Conservation (phyloP, 2,888 invertebrate species). For the Trissolcus brochymenae region DNA sequence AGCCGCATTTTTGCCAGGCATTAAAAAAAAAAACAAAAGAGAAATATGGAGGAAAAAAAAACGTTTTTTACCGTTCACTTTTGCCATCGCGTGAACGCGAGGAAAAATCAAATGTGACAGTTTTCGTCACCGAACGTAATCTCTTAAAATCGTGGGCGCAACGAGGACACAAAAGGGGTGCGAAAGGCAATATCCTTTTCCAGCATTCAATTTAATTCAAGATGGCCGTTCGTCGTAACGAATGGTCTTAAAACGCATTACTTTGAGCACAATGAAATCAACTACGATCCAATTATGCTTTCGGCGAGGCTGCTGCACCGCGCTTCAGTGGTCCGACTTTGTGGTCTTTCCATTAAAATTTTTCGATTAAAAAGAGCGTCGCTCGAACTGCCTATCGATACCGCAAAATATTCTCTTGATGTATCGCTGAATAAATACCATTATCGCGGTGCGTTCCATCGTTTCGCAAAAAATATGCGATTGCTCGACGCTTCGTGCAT, state of each 20-base stretch:
- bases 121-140: constrained; percentile 43
- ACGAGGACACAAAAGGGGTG: constrained; percentile 42
- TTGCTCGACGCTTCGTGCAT: too few species aligned
- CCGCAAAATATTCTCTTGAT: constrained; percentile 18
- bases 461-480: too few species aligned
- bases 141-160: constrained; percentile 41
- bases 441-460: background rate
- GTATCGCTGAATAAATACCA: constrained; percentile 41
- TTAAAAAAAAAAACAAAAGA: too few species aligned
- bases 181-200: constrained; percentile 47
- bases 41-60: too few species aligned
- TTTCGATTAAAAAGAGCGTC: constrained; percentile 38
- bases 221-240: constrained; percentile 51
- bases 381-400: constrained; percentile 15
- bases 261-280: constrained; percentile 47
- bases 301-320: constrained; percentile 20
- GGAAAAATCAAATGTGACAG: constrained; percentile 43
- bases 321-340: constrained; percentile 40
- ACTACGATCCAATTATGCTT: constrained; percentile 49
- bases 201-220: constrained; percentile 44
- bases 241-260: constrained; percentile 53
- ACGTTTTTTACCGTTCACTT: constrained; percentile 28
- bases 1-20: constrained; percentile 14
- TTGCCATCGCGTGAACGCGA: constrained; percentile 30
- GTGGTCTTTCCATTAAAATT: constrained; percentile 41